Conservation (phyloP, 2,797 vertebrate genomes). For the Neosilurus hyrtlii region DNA sequence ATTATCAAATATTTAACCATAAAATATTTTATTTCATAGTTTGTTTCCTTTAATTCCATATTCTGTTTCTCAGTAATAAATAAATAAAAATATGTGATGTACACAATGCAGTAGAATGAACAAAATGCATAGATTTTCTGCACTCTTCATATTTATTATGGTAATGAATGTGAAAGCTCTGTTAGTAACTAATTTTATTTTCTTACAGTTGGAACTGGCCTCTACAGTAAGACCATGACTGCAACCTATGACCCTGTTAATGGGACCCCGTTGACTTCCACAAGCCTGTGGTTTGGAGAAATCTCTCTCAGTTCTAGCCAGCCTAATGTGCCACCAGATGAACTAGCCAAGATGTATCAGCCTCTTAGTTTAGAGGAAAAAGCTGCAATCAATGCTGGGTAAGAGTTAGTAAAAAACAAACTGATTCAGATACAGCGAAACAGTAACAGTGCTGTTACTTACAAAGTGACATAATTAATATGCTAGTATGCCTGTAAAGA, state of each 20-base stretch:
- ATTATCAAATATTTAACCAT: too few relatives aligned
- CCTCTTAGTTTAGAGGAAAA: conserved; percentile 85
- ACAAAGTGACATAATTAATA: neutral
- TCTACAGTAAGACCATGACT: conserved; percentile 93
- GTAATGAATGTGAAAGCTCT: neutral
- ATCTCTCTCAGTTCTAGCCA: conserved; percentile 79
- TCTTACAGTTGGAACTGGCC: conserved; percentile 73
- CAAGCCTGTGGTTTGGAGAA: conserved; percentile 89
- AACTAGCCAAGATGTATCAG: conserved; percentile 86
- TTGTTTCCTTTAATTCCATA: too few relatives aligned
- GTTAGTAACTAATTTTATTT: conserved; percentile 8
- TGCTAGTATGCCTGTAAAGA: neutral
- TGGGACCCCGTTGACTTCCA: conserved; percentile 83
- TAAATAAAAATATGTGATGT: neutral
- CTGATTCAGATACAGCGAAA: neutral
- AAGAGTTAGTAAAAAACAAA: conserved; percentile 47
- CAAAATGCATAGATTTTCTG: neutral
- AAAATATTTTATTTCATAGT: too few relatives aligned
- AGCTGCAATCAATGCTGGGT: conserved; percentile 86
- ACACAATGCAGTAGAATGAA: neutral
- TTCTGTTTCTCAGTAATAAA: too few relatives aligned
- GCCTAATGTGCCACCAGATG: conserved; percentile 74
- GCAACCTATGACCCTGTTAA: conserved; percentile 87
- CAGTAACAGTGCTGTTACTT: neutral
- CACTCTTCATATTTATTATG: neutral